phyloP scores from a whole-genome alignment of 2,888 invertebrate species.

The Caenorhabditis japonica region DNA sequence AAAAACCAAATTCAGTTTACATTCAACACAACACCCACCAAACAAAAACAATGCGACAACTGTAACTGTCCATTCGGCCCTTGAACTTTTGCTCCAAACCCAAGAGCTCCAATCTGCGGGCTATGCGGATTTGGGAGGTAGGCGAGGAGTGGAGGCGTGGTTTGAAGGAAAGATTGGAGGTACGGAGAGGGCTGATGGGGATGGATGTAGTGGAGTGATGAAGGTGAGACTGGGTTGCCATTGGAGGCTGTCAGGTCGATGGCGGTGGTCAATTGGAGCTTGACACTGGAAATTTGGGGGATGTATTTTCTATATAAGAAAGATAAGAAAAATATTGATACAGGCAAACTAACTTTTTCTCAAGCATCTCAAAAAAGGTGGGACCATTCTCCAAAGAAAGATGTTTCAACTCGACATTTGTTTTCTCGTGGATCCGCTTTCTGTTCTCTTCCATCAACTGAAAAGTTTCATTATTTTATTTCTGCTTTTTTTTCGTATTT shows the following conservation, averaged over 20 bases:
- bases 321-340: not conserved
- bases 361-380: conserved; percentile 62
- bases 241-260: conserved; percentile 80
- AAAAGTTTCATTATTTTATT: too few relatives aligned
- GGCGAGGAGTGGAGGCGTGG: conserved; percentile 69
- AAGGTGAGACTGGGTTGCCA: conserved; percentile 77
- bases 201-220: conserved; percentile 78
- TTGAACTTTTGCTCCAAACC: conserved; percentile 80
- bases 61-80: conserved; percentile 15
- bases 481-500: too few relatives aligned
- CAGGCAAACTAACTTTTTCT: conserved; percentile 58
- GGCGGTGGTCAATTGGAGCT: conserved; percentile 79
- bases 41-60: conserved; percentile 48
- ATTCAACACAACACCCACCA: conserved; percentile 14
- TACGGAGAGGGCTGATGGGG: conserved; percentile 79
- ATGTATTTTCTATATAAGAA: not conserved
- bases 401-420: conserved; percentile 61
- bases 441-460: conserved; percentile 61
- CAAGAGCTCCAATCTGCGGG: conserved; percentile 77
- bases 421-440: conserved; percentile 59
- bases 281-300: conserved; percentile 74
- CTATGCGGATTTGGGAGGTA: conserved; percentile 48
- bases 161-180: conserved; percentile 78
- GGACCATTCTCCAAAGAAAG: conserved; percentile 57
- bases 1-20: conserved; percentile 43